A percentile compares a stretch with the other conserved stretches of the same genome.
These are phyloP conservation scores for Drosophila serrata DNA, from an alignment of 1,140 invertebrate genomes.

Conservation along the genomic window DNA sequence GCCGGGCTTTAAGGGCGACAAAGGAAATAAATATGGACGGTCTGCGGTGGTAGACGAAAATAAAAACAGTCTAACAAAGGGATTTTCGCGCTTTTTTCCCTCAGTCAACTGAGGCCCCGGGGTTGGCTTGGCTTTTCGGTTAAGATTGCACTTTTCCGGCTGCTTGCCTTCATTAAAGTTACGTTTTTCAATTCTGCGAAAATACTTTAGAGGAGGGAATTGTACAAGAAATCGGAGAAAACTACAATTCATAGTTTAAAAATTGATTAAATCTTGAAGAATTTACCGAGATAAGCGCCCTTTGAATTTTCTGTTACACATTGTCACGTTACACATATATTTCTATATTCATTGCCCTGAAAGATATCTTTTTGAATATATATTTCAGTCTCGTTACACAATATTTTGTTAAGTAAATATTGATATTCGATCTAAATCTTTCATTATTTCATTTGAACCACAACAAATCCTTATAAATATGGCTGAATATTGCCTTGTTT, in stretches of 20 bases:
- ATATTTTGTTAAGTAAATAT: no score
- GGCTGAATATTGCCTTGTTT: no score
- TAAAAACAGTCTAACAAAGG: constrained; percentile 81
- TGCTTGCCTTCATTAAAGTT: constrained; percentile 72
- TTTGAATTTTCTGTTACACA: no score
- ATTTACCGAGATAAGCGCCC: no score
- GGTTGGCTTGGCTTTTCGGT: constrained; percentile 43
- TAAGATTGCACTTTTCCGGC: constrained; percentile 77
- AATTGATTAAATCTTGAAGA: not conserved
- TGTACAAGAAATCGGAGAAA: not conserved
- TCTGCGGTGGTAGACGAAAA: constrained; percentile 71
- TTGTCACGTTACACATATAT: no score
- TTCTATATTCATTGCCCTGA: no score
- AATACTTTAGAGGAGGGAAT: not conserved
- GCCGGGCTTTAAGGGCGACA: constrained; percentile 40
- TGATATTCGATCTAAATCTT: no score
- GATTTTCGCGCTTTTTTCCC: constrained; percentile 74
- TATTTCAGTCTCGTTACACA: no score
- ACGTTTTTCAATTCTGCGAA: not conserved
- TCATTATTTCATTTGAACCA: no score
- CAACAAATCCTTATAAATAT: no score
- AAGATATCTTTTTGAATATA: no score
- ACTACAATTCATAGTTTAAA: not conserved
- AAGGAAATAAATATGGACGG: constrained; percentile 72
- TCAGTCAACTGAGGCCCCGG: constrained; percentile 20